These are phyloP conservation scores for Nasonia vitripennis DNA, from an alignment of 1,140 invertebrate genomes.

Conservation along the genomic window DNA sequence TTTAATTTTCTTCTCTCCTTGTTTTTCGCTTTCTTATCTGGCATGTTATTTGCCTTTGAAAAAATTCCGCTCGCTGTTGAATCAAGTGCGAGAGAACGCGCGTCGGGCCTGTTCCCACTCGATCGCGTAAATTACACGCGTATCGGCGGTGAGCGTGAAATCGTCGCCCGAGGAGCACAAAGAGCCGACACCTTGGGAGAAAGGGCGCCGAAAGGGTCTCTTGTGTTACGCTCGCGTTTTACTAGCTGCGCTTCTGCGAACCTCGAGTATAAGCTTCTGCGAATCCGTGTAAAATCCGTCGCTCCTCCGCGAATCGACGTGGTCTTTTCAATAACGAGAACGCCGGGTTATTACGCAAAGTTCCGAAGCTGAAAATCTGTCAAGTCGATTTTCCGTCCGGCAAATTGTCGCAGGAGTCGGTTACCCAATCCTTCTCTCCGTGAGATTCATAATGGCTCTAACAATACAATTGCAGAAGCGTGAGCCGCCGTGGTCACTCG, in stretches of 20 bases:
- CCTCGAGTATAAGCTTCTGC: neutral
- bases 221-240: neutral
- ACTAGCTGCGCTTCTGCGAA: neutral
- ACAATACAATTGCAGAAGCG: neutral
- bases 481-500: neutral
- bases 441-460: neutral
- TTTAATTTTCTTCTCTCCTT: too few relatives aligned
- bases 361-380: neutral
- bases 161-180: neutral
- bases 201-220: neutral
- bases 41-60: too few relatives aligned
- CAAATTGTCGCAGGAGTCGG: neutral
- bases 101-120: conserved; percentile 3
- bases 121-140: neutral
- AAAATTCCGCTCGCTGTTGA: too few relatives aligned
- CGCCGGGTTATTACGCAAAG: neutral
- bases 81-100: neutral
- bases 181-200: neutral
- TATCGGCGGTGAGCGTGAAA: neutral
- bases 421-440: neutral
- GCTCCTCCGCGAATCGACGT: too few relatives aligned
- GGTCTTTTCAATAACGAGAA: too few relatives aligned
- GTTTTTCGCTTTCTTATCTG: too few relatives aligned
- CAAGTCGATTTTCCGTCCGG: neutral
- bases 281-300: neutral